Percentiles rank a stretch among this genome's conserved stretches.
phyloP scores from a whole-genome alignment of 2,888 invertebrate species.

The Ochlodes sylvanus region DNA sequence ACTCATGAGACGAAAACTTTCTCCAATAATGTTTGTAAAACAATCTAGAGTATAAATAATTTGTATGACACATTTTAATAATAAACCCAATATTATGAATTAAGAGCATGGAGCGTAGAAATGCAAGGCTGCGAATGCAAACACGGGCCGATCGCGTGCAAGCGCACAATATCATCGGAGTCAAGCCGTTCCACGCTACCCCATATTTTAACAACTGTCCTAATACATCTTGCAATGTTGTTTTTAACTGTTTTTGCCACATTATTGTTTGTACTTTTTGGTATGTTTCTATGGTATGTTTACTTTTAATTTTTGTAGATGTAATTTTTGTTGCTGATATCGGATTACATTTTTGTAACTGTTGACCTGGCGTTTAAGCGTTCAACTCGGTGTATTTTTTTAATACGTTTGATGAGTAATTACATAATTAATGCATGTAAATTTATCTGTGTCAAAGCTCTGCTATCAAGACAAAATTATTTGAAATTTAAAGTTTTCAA shows the following conservation, averaged over 20 bases:
- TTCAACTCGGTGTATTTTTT: conserved; percentile 15
- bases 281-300: conserved; percentile 70
- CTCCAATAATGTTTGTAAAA: too few relatives aligned
- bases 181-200: conserved; percentile 76
- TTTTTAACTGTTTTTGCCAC: conserved; percentile 83
- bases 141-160: conserved; percentile 75
- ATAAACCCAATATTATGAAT: conserved; percentile 42
- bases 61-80: conserved; percentile 26
- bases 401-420: conserved; percentile 3
- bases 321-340: conserved; percentile 53
- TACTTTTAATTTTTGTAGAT: conserved; percentile 80
- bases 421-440: conserved; percentile 69
- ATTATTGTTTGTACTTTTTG: conserved; percentile 79
- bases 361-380: conserved; percentile 9
- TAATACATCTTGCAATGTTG: conserved; percentile 85
- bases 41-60: conserved; percentile 4
- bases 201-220: conserved; percentile 86
- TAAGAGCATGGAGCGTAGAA: conserved; percentile 38
- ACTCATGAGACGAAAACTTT: too few relatives aligned
- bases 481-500: conserved; percentile 84
- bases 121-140: conserved; percentile 55
- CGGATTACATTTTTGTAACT: conserved; percentile 17
- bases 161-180: conserved; percentile 72
- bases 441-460: conserved; percentile 79
- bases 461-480: conserved; percentile 57